Percentiles rank a stretch among this genome's conserved stretches.
phyloP scores from a whole-genome alignment of 2,797 vertebrate genomes.

The Corythornis leucogaster region DNA sequence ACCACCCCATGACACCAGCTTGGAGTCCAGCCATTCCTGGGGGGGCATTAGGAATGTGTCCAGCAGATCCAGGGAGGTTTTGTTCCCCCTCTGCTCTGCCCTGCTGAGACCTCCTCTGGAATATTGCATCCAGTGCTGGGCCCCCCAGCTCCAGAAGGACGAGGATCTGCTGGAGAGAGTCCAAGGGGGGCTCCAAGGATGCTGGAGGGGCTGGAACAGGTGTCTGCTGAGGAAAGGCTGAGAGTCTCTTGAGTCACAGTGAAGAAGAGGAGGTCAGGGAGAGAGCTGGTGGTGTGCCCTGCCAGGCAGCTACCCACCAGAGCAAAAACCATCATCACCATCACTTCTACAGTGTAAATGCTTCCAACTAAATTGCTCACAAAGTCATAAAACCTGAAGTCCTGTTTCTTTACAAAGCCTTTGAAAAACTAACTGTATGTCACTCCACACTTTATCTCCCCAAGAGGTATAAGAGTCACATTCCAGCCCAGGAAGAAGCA shows the following conservation, averaged over 20 bases:
- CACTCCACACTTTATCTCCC: not conserved
- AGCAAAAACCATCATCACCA: not conserved
- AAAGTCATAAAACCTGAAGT: slow-evolving; percentile 2
- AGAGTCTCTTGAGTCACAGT: no score
- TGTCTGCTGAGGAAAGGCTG: no score
- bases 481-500: slow-evolving; percentile 11
- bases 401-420: not conserved
- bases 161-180: no score
- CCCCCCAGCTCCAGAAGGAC: no score
- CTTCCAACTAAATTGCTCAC: not conserved
- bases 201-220: no score
- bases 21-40: rapidly evolving
- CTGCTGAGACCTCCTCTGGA: no score
- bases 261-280: not conserved
- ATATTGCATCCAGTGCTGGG: no score
- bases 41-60: no score
- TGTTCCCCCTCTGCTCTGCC: no score
- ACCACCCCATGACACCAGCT: not conserved
- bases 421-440: slow-evolving; percentile 14
- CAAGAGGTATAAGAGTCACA: not conserved
- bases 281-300: rapidly evolving
- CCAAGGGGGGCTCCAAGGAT: no score
- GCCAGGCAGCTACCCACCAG: not conserved
- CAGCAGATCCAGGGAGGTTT: no score
- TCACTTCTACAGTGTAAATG: not conserved